These are phyloP conservation scores for Cephus pygmeus DNA, from an alignment of 2,888 invertebrate genomes.

Conservation along the genomic window DNA sequence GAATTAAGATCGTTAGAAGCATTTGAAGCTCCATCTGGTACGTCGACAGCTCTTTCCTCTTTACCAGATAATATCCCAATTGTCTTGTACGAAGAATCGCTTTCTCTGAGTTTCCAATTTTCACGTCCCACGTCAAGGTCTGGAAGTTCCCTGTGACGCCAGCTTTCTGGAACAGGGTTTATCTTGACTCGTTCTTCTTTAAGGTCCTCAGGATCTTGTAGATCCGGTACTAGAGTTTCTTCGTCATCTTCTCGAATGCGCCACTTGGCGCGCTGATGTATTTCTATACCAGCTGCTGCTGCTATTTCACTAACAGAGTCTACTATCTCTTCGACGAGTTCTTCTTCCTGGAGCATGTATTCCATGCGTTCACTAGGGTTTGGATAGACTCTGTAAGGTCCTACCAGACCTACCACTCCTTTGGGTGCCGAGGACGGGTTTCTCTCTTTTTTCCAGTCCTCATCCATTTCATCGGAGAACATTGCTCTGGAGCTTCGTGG, in stretches of 20 bases:
- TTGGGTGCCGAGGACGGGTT: conserved; percentile 39
- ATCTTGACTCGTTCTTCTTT: conserved; percentile 19
- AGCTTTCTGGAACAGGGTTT: conserved; percentile 14
- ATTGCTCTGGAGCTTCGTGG: conserved; percentile 11
- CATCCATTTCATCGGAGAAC: conserved; percentile 21
- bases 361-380: conserved; percentile 51
- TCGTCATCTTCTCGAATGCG: conserved; percentile 46
- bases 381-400: conserved; percentile 49
- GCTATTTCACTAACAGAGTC: conserved; percentile 39
- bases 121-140: conserved; percentile 11
- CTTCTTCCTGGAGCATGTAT: conserved; percentile 51
- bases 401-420: conserved; percentile 56
- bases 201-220: conserved; percentile 25
- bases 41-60: conserved; percentile 51
- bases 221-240: conserved; percentile 44
- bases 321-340: conserved; percentile 42
- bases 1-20: conserved; percentile 22
- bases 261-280: conserved; percentile 50
- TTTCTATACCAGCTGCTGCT: conserved; percentile 7
- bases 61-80: conserved; percentile 35
- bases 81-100: conserved; percentile 10
- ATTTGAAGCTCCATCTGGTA: conserved; percentile 40
- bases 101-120: conserved; percentile 19
- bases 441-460: conserved; percentile 17
- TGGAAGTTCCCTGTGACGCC: conserved; percentile 7